These are phyloP conservation scores for Trypoxylon attenuatum DNA, from an alignment of 2,888 invertebrate species.

Conservation along the genomic window DNA sequence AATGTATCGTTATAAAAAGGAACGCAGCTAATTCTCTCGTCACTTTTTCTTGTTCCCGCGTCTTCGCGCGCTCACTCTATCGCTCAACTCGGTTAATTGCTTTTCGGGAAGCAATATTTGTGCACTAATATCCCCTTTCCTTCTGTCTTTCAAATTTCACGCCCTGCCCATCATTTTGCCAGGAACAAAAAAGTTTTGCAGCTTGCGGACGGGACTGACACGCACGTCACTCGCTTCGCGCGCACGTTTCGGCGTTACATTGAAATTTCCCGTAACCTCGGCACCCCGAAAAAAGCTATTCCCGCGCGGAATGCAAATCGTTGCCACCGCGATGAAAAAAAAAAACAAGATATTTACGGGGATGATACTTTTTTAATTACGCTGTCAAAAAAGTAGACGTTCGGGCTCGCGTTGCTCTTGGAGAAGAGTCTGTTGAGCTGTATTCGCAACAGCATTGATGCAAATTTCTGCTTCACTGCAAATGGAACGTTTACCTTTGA, in stretches of 20 bases:
- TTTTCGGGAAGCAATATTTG: conserved; percentile 14
- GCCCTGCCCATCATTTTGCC: no score
- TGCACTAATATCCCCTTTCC: neutral
- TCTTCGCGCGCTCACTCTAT: no score
- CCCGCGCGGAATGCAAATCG: neutral
- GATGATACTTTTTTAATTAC: conserved; percentile 3
- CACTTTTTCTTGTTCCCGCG: no score
- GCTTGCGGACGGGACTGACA: no score
- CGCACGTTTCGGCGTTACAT: neutral
- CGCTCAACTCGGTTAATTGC: conserved; percentile 48
- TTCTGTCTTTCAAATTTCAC: no score
- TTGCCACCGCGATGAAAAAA: neutral
- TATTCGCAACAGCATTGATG: no score
- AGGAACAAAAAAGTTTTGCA: neutral
- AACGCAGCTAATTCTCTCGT: conserved; percentile 8
- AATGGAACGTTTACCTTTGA: no score
- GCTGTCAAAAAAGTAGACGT: no score
- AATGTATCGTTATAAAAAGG: conserved; percentile 10
- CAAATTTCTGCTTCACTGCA: no score
- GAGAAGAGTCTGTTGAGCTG: no score
- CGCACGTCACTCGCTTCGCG: neutral
- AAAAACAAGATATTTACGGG: no score
- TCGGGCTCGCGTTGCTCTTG: no score
- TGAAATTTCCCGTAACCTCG: neutral
- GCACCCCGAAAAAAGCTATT: neutral